phyloP scores from a whole-genome alignment of 2,113 vertebrate genomes.

The Mugil cephalus region DNA sequence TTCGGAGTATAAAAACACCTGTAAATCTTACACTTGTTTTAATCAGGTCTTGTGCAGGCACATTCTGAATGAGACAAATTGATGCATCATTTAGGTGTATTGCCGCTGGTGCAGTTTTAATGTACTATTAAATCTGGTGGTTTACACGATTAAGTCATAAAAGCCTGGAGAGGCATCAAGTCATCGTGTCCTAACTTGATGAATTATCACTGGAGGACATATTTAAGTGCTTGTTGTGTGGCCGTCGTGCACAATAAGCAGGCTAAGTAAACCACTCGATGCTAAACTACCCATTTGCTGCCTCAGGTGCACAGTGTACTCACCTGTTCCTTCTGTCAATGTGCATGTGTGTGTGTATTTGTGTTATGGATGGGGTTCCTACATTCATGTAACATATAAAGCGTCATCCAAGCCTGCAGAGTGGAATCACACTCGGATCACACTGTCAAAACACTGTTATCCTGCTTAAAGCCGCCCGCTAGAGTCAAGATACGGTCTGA shows the following conservation, averaged over 20 bases:
- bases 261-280: not conserved
- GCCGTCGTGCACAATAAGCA: not conserved
- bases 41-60: constrained; percentile 25
- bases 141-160: not conserved
- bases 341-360: too few relatives aligned
- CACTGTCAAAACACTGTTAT: too few relatives aligned
- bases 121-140: constrained; percentile 46
- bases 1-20: not conserved
- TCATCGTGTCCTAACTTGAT: not conserved
- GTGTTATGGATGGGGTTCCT: too few relatives aligned
- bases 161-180: constrained; percentile 15
- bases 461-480: not conserved
- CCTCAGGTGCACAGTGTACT: not conserved
- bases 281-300: constrained; percentile 17
- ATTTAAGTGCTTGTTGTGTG: not conserved
- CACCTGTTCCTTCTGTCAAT: not conserved
- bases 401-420: too few relatives aligned
- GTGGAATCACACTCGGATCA: too few relatives aligned
- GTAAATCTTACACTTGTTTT: not conserved
- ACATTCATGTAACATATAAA: too few relatives aligned
- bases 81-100: not conserved
- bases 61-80: constrained; percentile 30
- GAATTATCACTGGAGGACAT: not conserved
- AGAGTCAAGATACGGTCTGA: not conserved
- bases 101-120: constrained; percentile 19